Base-by-base conservation (phyloP, 2,797 vertebrate species). In the Nannoperca obscura region DNA sequence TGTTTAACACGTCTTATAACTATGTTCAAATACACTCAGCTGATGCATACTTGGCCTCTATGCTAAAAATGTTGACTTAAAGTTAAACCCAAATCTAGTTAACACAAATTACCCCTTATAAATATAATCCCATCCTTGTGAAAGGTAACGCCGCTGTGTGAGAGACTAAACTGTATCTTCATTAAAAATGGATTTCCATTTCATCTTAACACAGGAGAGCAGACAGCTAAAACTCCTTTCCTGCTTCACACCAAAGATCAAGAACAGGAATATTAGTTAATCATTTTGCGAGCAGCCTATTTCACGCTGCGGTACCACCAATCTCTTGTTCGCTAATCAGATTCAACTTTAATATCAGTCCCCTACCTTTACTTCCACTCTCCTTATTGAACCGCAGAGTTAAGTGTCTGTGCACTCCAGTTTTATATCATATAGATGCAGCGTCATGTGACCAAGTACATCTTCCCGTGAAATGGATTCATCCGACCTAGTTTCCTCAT, bases 161-260 rank as follows among this genome's bases (percentile, higher is more conserved):
- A 60, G 53, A 81, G 57, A 82, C 75, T 74, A 38, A 59, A 62
- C 40, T 36, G 52, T 74, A 59, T 83, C 63, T 86, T 86, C 30
- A 89, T 89, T 88, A 90, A 82, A 88, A 86, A 72, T 77, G 64
- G 70, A 89, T 86, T 89, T 89, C 62, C 59, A 64, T 76, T 89
- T 85, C 67, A 87, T 78, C 60, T 44, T 32, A 71, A 32, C 60
- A 22, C 20, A 2, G 36, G 58, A 66, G 77, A 65, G 69, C 74
- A 64, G 61, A 79, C 27, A 76, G 71, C 44, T 50, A 36, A 82
- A 63, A 69, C 69, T 59, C 36, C 22, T 76, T 69, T 38, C 58
- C 55, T 20, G 62, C 80, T 75, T 81, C 78, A 76, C 44, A 60
- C 52, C 0, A 5, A 73, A 60, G 74, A 88, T 73, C 63, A 84